Conservation (phyloP, 2,888 invertebrate genomes). For the Nemotelus pantherinus region DNA sequence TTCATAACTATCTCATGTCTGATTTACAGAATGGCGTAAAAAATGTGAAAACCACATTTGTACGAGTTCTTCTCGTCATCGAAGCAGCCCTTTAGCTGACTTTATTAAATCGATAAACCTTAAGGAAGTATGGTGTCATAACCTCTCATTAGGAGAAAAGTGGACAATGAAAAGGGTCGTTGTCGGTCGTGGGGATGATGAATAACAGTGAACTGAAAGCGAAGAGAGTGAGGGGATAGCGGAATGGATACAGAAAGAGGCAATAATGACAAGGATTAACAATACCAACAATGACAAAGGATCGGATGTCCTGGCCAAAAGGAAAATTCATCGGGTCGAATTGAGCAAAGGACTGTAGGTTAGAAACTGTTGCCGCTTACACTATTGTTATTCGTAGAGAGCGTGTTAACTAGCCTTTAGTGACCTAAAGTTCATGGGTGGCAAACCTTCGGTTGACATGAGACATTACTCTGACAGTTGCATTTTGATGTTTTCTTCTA, state of each 20-base stretch:
- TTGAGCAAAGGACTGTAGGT: background rate
- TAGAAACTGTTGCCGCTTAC: conserved; percentile 28
- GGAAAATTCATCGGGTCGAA: conserved; percentile 25
- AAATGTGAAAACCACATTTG: background rate
- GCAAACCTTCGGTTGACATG: background rate
- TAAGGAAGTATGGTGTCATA: conserved; percentile 41
- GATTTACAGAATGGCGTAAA: too few relatives aligned
- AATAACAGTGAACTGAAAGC: conserved; percentile 3
- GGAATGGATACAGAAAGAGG: conserved; percentile 6
- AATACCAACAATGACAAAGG: conserved; percentile 39
- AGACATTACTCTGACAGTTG: background rate
- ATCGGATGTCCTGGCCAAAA: conserved; percentile 38
- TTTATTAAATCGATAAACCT: conserved; percentile 12
- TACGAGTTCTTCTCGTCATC: background rate
- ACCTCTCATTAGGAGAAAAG: conserved; percentile 41
- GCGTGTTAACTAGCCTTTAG: conserved; percentile 6
- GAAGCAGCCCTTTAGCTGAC: conserved; percentile 5
- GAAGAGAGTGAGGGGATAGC: background rate
- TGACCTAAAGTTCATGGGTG: background rate
- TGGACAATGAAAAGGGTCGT: conserved; percentile 36
- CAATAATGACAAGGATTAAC: conserved; percentile 39
- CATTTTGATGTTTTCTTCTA: conserved; percentile 12
- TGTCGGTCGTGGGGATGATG: conserved; percentile 5
- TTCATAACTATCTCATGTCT: too few relatives aligned
- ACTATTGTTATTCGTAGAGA: conserved; percentile 1